phyloP scores from a whole-genome alignment of 2,888 invertebrate genomes.

The Panzeria rudis region DNA sequence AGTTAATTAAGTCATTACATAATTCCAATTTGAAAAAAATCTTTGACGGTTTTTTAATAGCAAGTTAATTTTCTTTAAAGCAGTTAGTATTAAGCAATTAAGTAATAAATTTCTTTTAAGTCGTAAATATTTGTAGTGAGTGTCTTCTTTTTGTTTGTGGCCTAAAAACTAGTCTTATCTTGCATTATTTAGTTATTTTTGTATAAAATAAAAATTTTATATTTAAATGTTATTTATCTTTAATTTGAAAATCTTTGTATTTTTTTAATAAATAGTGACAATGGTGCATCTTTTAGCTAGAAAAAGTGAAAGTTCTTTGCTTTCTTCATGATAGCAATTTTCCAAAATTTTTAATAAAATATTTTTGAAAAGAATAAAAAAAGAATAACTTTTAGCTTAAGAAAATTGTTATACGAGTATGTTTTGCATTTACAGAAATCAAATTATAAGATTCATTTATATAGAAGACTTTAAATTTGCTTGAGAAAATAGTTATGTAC shows the following conservation, averaged over 20 bases:
- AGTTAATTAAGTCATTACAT: slow-evolving; percentile 20
- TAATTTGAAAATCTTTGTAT: not conserved
- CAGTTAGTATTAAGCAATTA: slow-evolving; percentile 32
- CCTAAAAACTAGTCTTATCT: slow-evolving; percentile 52
- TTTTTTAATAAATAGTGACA: not conserved
- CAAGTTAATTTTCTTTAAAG: slow-evolving; percentile 9
- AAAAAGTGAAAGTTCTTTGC: no score
- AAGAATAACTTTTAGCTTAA: not conserved
- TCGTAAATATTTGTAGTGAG: slow-evolving; percentile 12
- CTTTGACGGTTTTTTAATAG: not conserved
- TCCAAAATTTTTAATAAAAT: no score
- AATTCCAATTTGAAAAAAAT: slow-evolving; percentile 48
- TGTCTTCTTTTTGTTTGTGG: slow-evolving; percentile 41
- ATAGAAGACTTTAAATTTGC: no score
- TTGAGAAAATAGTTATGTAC: no score
- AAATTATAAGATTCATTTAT: no score
- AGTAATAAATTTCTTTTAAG: not conserved
- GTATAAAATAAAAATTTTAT: not conserved
- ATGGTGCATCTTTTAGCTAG: not conserved
- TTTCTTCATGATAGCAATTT: not conserved
- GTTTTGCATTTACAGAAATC: not conserved
- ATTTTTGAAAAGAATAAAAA: no score
- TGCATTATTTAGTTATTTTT: not conserved
- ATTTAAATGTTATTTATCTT: not conserved
- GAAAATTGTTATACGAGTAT: not conserved